Evolutionary conservation across 2,888 invertebrate species (phyloP).

Genomic region (Pyrrhosoma nymphula): DNA sequence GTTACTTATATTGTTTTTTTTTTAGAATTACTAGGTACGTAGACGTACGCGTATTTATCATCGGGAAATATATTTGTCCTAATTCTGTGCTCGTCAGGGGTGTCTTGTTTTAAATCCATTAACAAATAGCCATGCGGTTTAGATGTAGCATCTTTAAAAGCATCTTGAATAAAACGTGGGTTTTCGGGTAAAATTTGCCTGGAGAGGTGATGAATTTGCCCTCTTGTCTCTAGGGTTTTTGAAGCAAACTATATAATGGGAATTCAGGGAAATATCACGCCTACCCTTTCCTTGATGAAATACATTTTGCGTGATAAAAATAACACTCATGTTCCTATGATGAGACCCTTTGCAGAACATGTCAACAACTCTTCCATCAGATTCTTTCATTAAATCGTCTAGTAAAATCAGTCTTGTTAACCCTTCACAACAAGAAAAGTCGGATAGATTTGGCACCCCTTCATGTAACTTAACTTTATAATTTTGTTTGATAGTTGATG

Average conservation of each 20-base stretch:
- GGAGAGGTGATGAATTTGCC: not conserved
- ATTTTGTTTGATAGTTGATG: not conserved
- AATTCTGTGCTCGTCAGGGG: conserved; percentile 69
- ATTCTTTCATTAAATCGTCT: conserved; percentile 69
- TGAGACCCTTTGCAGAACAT: conserved; percentile 68
- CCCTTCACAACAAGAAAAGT: not conserved
- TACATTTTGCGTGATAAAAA: conserved; percentile 69
- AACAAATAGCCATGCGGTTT: conserved; percentile 71
- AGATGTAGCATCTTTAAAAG: conserved; percentile 70
- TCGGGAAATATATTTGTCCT: conserved; percentile 68
- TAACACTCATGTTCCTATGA: conserved; percentile 68
- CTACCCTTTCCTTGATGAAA: conserved; percentile 68
- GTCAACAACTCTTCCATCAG: conserved; percentile 52
- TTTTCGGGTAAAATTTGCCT: conserved; percentile 49
- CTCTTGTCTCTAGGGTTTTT: not conserved
- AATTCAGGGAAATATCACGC: conserved; percentile 68
- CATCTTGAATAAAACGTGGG: conserved; percentile 68
- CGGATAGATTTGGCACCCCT: not conserved
- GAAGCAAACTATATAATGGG: conserved; percentile 68
- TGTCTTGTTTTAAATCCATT: conserved; percentile 71
- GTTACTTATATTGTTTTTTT: not conserved
- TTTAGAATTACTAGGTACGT: not conserved
- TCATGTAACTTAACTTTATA: conserved; percentile 8
- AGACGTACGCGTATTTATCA: not conserved
- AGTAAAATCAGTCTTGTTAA: conserved; percentile 37